phyloP scores from a whole-genome alignment of 2,888 invertebrate genomes.

The Ochropacha duplaris region DNA sequence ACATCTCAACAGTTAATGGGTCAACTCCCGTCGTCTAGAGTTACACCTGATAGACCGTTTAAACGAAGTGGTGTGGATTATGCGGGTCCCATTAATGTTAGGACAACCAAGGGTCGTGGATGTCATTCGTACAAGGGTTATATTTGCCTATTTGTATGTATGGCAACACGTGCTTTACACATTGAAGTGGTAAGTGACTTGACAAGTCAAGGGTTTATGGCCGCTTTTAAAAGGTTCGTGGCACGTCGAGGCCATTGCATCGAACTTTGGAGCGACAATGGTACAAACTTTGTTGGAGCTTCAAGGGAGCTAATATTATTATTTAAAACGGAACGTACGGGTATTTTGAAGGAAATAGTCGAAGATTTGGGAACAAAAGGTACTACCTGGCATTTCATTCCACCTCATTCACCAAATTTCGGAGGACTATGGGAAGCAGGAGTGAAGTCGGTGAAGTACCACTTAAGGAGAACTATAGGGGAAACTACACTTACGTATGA shows the following conservation, averaged over 20 bases:
- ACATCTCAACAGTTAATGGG: too few relatives aligned
- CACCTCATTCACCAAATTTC: slow-evolving; percentile 21
- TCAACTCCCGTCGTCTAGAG: too few relatives aligned
- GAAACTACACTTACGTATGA: not conserved
- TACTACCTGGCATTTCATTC: slow-evolving; percentile 30
- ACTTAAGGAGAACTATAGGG: slow-evolving; percentile 16
- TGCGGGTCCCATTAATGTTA: slow-evolving; percentile 7
- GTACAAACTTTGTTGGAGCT: slow-evolving; percentile 26
- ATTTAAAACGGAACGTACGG: slow-evolving; percentile 7
- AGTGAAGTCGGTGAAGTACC: slow-evolving; percentile 24
- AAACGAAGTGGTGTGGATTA: too few relatives aligned
- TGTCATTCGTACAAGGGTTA: slow-evolving; percentile 25
- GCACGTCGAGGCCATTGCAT: slow-evolving; percentile 24
- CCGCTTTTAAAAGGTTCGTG: slow-evolving; percentile 24
- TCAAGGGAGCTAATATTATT: slow-evolving; percentile 13
- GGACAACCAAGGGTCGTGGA: slow-evolving; percentile 26
- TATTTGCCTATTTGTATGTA: too few relatives aligned
- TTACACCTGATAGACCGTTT: too few relatives aligned
- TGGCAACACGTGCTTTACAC: slow-evolving; percentile 32
- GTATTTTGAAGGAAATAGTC: slow-evolving; percentile 2
- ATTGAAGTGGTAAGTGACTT: slow-evolving; percentile 39
- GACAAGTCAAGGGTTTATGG: slow-evolving; percentile 30
- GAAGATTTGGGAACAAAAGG: not conserved
- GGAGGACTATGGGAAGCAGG: slow-evolving; percentile 28
- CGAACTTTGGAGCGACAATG: slow-evolving; percentile 26